These are phyloP conservation scores for Oncorhynchus masou DNA, from an alignment of 2,113 vertebrate genomes.

Conservation along the genomic window DNA sequence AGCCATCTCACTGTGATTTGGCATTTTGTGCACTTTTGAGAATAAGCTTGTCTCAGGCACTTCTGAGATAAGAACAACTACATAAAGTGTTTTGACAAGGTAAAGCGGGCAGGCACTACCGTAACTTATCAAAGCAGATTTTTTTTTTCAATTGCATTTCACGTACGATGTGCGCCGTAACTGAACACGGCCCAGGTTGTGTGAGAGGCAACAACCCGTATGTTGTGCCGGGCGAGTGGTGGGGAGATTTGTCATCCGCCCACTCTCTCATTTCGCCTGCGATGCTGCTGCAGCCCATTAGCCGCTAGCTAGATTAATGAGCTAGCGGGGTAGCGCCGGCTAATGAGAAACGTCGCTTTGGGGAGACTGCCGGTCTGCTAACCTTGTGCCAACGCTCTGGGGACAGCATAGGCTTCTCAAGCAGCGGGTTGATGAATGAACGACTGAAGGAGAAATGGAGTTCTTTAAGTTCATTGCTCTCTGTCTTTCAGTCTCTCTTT, in stretches of 20 bases:
- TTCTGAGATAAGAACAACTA: too few species aligned
- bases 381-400: slow-evolving; percentile 8
- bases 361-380: slow-evolving; percentile 12
- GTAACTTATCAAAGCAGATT: too few species aligned
- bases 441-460: background rate
- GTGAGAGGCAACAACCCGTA: too few species aligned
- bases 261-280: slow-evolving; percentile 50
- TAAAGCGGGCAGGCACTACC: too few species aligned
- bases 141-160: too few species aligned
- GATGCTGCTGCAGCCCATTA: slow-evolving; percentile 21
- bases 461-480: too few species aligned
- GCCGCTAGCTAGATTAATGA: slow-evolving; percentile 47
- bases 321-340: slow-evolving; percentile 9
- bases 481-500: background rate
- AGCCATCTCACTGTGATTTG: background rate
- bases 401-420: background rate
- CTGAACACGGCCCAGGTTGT: too few species aligned
- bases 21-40: background rate
- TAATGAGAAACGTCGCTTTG: slow-evolving; percentile 30
- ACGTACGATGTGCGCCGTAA: too few species aligned
- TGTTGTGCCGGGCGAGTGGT: slow-evolving; percentile 6
- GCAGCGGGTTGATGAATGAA: slow-evolving; percentile 3
- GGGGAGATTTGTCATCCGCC: slow-evolving; percentile 59
- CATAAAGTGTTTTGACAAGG: too few species aligned
- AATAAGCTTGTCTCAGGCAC: too few species aligned